Evolutionary conservation across 1,140 invertebrate genomes (phyloP).

Genomic region (Microvelia longipes): DNA sequence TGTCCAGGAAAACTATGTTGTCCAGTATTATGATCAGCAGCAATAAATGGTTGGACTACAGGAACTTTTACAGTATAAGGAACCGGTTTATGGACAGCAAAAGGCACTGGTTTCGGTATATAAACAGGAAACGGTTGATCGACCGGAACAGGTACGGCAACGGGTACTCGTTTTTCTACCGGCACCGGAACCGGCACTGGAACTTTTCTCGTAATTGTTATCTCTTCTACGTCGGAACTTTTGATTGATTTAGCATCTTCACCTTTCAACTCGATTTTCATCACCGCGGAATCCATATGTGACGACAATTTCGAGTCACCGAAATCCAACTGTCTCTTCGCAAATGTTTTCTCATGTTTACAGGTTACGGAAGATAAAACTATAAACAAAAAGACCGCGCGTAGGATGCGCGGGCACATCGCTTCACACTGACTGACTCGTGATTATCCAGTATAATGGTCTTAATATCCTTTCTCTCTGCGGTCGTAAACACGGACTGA

Average conservation of each 20-base stretch:
- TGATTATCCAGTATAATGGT: not conserved
- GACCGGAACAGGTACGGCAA: conserved; percentile 51
- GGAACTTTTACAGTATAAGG: conserved; percentile 33
- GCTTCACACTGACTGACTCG: not conserved
- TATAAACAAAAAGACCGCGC: not conserved
- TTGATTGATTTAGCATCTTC: not conserved
- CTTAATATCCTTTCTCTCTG: not conserved
- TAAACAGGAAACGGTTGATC: conserved; percentile 48
- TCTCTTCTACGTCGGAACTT: not conserved
- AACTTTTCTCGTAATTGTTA: conserved; percentile 14
- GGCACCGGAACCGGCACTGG: conserved; percentile 14
- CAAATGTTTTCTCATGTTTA: not conserved
- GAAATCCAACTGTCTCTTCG: not conserved
- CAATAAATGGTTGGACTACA: conserved; percentile 42
- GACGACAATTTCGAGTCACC: not conserved
- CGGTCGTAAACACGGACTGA: too few relatives aligned
- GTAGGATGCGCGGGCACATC: not conserved
- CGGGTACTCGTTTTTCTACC: conserved; percentile 38
- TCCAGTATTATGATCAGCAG: conserved; percentile 42
- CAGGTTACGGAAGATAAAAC: not conserved
- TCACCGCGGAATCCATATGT: not conserved
- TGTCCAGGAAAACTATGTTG: not conserved
- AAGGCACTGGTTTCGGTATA: conserved; percentile 29
- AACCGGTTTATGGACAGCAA: conserved; percentile 24
- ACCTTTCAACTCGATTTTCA: not conserved